Base-by-base conservation (phyloP, 1,140 invertebrate species). In the Arion vulgaris region DNA sequence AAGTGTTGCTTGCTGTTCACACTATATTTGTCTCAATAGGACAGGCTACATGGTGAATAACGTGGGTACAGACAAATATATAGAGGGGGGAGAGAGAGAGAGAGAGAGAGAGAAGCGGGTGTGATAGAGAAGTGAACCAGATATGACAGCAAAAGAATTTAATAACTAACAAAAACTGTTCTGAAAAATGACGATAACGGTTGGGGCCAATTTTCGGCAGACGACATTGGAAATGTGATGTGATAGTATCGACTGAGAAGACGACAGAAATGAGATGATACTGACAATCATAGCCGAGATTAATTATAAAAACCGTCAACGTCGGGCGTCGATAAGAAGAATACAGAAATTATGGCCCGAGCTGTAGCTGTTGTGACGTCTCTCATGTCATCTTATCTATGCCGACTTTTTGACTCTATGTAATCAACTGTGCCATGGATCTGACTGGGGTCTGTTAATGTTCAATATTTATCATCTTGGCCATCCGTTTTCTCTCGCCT, bases 181-280 rank as follows among this genome's bases (percentile, higher is more conserved):
- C 71, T 72, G 71, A 19, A 72, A 45, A 45, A 45, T 45, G 71
- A 72, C 71, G 71, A 72, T 72, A 72, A 72, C 71, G 39, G 71
- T 41, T n/a, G 71, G 71, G 71, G 71, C 71, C 71, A 72, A 72
- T 72, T 72, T 72, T 72, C 71, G 41, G 71, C 71, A 72, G 71
- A 72, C 71, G 71, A 72, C 71, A 72, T 23, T 39, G 41, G 71
- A 38, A 72, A 72, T 72, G 71, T 72, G 38, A 5, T 11, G 36
- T 13, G 71, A 72, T 72, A 72, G 71, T 72, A 72, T 72, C 71
- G 28, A 38, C 7, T 11, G 36, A 39, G 71, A 72, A 45, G 38
- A 38, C 71, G 71, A 72, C 71, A 72, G 71, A 72, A 39, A n/a
- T 41, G 71, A 45, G 71, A 72, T 72, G 36, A 45, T 72, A 45